Conservation (phyloP, 2,888 invertebrate species). For the Cyclophora albipunctata region DNA sequence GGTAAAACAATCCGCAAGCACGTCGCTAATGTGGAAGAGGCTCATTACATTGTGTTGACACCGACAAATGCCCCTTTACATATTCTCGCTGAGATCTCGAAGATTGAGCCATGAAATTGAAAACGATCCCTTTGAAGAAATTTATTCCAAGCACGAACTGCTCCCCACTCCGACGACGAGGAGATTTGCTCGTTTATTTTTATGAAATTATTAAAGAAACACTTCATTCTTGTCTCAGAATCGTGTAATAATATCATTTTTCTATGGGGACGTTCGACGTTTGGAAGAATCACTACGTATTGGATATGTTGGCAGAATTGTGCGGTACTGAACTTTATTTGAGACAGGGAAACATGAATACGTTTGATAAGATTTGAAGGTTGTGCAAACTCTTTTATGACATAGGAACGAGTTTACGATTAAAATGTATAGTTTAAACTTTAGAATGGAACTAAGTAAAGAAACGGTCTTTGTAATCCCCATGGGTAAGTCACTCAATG, state of each 20-base stretch:
- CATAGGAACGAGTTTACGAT: too few species aligned
- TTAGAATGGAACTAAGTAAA: too few species aligned
- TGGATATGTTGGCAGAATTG: neutral
- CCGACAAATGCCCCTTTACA: conserved; percentile 74
- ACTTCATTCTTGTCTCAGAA: conserved; percentile 50
- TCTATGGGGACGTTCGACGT: conserved; percentile 4
- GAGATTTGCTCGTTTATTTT: conserved; percentile 74
- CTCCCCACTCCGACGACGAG: conserved; percentile 63
- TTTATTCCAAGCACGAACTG: conserved; percentile 73
- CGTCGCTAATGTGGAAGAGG: conserved; percentile 60
- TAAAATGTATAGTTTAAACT: too few species aligned
- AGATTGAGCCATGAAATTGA: conserved; percentile 75
- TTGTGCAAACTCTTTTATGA: too few species aligned
- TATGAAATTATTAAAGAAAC: conserved; percentile 71
- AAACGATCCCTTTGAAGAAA: conserved; percentile 74
- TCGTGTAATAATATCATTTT: conserved; percentile 23
- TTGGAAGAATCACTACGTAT: neutral
- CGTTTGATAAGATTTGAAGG: too few species aligned
- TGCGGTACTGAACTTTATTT: too few species aligned
- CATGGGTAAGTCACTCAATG: too few species aligned
- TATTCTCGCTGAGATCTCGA: conserved; percentile 71
- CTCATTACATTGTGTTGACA: conserved; percentile 73
- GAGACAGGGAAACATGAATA: too few species aligned
- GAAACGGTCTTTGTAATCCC: too few species aligned
- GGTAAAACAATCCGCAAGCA: conserved; percentile 46